Percentiles rank a stretch among this genome's conserved stretches.
These are phyloP conservation scores for Zaprionus bogoriensis DNA, from an alignment of 2,888 invertebrate genomes.

Conservation along the genomic window DNA sequence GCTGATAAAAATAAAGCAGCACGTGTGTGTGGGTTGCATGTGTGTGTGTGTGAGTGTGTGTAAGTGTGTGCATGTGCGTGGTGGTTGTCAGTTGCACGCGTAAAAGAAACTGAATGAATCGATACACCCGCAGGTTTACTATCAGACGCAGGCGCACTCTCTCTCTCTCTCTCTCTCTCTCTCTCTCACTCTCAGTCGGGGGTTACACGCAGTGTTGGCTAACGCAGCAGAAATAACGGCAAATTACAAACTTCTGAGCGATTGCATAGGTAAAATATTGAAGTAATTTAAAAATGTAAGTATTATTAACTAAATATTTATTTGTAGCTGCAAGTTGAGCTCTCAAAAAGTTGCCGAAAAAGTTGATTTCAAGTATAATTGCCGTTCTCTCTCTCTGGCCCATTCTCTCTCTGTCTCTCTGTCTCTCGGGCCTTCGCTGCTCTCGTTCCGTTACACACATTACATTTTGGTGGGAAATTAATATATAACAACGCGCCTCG, in stretches of 20 bases:
- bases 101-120: conserved; percentile 65
- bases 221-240: conserved; percentile 46
- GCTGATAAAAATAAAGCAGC: conserved; percentile 33
- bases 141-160: conserved; percentile 50
- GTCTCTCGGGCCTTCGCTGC: conserved; percentile 10
- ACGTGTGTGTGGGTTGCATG: neutral
- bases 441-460: conserved; percentile 43
- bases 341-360: no score
- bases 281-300: neutral
- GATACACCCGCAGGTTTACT: conserved; percentile 56
- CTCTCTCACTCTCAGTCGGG: no score
- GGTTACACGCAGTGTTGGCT: conserved; percentile 48
- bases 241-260: neutral
- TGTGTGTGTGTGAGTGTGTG: conserved; percentile 8
- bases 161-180: no score
- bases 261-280: neutral
- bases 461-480: conserved; percentile 70
- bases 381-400: neutral
- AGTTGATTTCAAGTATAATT: no score
- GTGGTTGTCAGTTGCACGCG: conserved; percentile 40
- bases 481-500: conserved; percentile 54
- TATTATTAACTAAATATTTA: neutral
- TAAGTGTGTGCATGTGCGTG: conserved; percentile 5
- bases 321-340: neutral
- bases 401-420: neutral